Percentiles rank a stretch among this genome's conserved stretches.
Conservation (phyloP, 2,888 invertebrate genomes). For the Mythimna albipuncta region DNA sequence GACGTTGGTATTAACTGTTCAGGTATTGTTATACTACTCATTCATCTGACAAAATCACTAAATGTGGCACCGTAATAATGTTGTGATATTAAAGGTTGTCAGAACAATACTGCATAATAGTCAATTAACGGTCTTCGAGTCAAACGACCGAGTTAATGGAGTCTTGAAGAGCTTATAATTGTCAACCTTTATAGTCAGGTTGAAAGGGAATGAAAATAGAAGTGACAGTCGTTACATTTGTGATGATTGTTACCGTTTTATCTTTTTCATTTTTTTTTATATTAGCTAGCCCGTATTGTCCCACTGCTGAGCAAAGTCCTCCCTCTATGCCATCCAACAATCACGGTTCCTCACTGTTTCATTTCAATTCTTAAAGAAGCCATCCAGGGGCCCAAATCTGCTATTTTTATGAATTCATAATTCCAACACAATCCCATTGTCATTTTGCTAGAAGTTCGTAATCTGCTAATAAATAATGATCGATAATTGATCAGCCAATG, state of each 20-base stretch:
- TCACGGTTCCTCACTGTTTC: too few species aligned
- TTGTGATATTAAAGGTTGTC: conserved; percentile 12
- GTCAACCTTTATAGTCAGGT: conserved; percentile 43
- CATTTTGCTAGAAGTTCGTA: too few species aligned
- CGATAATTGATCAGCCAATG: too few species aligned
- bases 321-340: too few species aligned
- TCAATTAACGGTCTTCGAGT: conserved; percentile 30
- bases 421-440: too few species aligned
- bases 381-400: too few species aligned
- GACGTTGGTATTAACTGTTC: not conserved
- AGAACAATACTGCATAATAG: conserved; percentile 28
- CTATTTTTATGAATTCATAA: too few species aligned
- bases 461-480: too few species aligned
- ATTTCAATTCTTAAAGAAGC: too few species aligned
- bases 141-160: conserved; percentile 37
- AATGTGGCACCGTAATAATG: conserved; percentile 12
- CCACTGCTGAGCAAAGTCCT: too few species aligned
- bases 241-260: not conserved
- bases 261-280: not conserved
- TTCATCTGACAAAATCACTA: not conserved
- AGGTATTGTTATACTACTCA: not conserved
- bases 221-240: conserved; percentile 3
- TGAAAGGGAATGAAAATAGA: conserved; percentile 30
- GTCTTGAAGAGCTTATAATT: conserved; percentile 43
- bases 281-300: too few species aligned